Conservation (phyloP, 1,140 invertebrate species). For the Drosophila virilis region DNA sequence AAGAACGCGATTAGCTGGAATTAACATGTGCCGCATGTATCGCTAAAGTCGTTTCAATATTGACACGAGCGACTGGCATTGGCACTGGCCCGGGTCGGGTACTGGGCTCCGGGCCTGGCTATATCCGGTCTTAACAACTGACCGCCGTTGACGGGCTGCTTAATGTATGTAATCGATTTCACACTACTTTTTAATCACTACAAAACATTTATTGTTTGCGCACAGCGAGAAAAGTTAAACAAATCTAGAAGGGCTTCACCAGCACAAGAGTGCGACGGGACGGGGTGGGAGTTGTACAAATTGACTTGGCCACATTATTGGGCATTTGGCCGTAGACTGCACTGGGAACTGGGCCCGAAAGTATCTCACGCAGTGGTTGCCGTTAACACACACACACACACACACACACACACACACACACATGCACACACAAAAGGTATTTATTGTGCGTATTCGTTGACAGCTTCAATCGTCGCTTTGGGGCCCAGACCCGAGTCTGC, state of each 20-base stretch:
- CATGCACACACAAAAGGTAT: constrained; percentile 61
- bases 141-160: constrained; percentile 41
- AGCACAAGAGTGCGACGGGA: constrained; percentile 3
- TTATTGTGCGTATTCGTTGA: constrained; percentile 78
- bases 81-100: not conserved
- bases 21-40: constrained; percentile 67
- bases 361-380: constrained; percentile 71
- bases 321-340: constrained; percentile 56
- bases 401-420: constrained; percentile 35
- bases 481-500: not conserved
- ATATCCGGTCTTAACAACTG: constrained; percentile 65
- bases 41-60: constrained; percentile 63
- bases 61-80: constrained; percentile 42
- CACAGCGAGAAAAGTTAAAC: constrained; percentile 79
- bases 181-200: constrained; percentile 82
- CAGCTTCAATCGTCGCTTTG: constrained; percentile 63
- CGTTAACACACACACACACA: constrained; percentile 48
- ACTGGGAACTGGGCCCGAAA: constrained; percentile 39
- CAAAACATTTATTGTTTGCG: constrained; percentile 79
- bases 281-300: constrained; percentile 58
- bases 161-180: constrained; percentile 79
- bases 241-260: constrained; percentile 21
- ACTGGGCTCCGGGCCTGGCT: constrained; percentile 3
- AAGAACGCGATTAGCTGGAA: constrained; percentile 67
- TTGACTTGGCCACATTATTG: constrained; percentile 79